A percentile compares a stretch with the other conserved stretches of the same genome.
Conservation (phyloP, 2,888 invertebrate species). For the Cheilosia pagana region DNA sequence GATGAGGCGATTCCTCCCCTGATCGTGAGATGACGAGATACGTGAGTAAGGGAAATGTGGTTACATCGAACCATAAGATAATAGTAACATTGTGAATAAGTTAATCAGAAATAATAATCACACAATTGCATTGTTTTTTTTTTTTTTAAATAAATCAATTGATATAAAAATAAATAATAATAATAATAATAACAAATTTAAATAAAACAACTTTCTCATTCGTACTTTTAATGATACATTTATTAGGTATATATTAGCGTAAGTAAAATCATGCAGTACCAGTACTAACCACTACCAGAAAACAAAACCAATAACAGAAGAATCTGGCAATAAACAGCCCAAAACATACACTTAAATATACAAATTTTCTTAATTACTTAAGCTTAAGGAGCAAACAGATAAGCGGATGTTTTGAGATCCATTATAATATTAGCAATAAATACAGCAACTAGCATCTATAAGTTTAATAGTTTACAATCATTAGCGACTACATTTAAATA, state of each 20-base stretch:
- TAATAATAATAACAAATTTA: slow-evolving; percentile 19
- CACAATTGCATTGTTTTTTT: slow-evolving; percentile 52
- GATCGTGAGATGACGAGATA: too few relatives aligned
- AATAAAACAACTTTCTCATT: background rate
- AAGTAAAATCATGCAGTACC: slow-evolving; percentile 43
- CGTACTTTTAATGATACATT: slow-evolving; percentile 27
- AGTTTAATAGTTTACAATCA: background rate
- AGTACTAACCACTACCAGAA: background rate
- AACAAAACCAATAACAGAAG: slow-evolving; percentile 2
- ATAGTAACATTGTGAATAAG: too few relatives aligned
- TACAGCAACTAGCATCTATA: background rate
- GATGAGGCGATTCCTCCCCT: too few relatives aligned
- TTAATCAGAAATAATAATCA: slow-evolving; percentile 19
- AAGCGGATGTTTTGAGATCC: too few relatives aligned
- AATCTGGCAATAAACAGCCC: slow-evolving; percentile 1
- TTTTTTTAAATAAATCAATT: slow-evolving; percentile 20
- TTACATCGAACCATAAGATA: too few relatives aligned
- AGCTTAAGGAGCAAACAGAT: too few relatives aligned
- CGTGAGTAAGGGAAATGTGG: too few relatives aligned
- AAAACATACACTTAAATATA: background rate
- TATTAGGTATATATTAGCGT: slow-evolving; percentile 23
- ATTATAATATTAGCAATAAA: background rate
- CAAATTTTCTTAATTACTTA: background rate
- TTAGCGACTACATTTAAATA: slow-evolving; percentile 8
- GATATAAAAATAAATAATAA: slow-evolving; percentile 18